Evolutionary conservation across 2,888 invertebrate species (phyloP).

Genomic region (Frankliniella fusca): DNA sequence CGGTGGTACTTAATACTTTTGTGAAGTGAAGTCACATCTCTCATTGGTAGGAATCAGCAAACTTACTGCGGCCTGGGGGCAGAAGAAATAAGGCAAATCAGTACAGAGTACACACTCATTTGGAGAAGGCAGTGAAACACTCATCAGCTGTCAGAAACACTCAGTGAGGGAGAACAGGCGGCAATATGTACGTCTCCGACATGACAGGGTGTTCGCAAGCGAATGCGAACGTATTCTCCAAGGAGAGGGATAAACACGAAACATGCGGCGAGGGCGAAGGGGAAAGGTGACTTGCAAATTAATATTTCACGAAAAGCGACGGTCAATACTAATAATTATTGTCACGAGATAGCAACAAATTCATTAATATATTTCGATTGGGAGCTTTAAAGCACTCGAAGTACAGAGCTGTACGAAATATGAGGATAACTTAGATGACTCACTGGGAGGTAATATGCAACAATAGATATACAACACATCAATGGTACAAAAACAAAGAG

Average conservation of each 20-base stretch:
- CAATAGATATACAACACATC: too few relatives aligned
- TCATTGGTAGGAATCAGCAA: slow-evolving; percentile 13
- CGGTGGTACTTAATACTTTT: slow-evolving; percentile 10
- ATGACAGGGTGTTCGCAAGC: too few relatives aligned
- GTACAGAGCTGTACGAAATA: too few relatives aligned
- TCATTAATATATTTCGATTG: too few relatives aligned
- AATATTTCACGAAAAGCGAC: too few relatives aligned
- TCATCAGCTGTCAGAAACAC: not conserved
- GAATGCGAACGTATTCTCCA: too few relatives aligned
- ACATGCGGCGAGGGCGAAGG: not conserved
- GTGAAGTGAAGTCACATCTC: not conserved
- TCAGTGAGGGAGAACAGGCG: not conserved
- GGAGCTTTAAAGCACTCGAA: too few relatives aligned
- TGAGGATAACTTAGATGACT: too few relatives aligned
- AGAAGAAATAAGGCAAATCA: slow-evolving; percentile 12
- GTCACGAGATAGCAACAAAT: too few relatives aligned
- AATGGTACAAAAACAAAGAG: not conserved
- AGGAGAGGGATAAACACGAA: not conserved
- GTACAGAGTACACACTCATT: not conserved
- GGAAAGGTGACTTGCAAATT: not conserved
- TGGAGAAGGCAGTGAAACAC: not conserved
- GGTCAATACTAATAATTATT: too few relatives aligned
- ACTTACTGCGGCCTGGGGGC: slow-evolving; percentile 23
- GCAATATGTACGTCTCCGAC: too few relatives aligned
- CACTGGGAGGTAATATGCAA: too few relatives aligned